Evolutionary conservation across 23 tunicate genomes (phyloP).

Genomic region (Clavelina lepadiformis): DNA sequence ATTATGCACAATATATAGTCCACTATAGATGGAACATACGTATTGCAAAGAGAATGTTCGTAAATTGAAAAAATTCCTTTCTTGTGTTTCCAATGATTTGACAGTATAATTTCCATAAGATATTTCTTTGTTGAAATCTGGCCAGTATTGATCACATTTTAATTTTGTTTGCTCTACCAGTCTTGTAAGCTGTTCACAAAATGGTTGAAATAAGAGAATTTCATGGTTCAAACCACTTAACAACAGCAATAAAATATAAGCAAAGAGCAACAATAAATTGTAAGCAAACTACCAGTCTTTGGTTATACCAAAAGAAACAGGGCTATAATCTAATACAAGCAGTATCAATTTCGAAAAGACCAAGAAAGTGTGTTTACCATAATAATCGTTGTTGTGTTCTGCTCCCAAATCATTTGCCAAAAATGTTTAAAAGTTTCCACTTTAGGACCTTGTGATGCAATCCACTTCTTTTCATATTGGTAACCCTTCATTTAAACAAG

Average conservation of each 20-base stretch:
- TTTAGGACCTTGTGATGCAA: slow-evolving; percentile 88
- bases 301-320: neutral
- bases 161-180: slow-evolving; percentile 44
- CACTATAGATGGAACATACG: too few relatives aligned
- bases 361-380: slow-evolving; percentile 51
- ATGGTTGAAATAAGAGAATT: neutral
- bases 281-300: neutral
- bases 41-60: slow-evolving; percentile 43
- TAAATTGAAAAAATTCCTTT: slow-evolving; percentile 47
- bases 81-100: slow-evolving; percentile 22
- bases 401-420: slow-evolving; percentile 95
- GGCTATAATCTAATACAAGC: too few relatives aligned
- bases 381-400: slow-evolving; percentile 49
- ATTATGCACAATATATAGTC: too few relatives aligned
- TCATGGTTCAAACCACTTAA: neutral
- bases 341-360: too few relatives aligned
- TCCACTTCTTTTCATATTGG: slow-evolving; percentile 50
- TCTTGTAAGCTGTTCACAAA: slow-evolving; percentile 44
- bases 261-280: neutral
- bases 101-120: slow-evolving; percentile 51
- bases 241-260: neutral
- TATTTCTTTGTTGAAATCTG: slow-evolving; percentile 6
- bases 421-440: slow-evolving; percentile 65
- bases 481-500: too few relatives aligned
- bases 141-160: slow-evolving; percentile 90